Evolutionary conservation across 2,113 vertebrate species (phyloP), one percentile per base, ranked within the genome.

Genomic region (Ariopsis seemanni): DNA sequence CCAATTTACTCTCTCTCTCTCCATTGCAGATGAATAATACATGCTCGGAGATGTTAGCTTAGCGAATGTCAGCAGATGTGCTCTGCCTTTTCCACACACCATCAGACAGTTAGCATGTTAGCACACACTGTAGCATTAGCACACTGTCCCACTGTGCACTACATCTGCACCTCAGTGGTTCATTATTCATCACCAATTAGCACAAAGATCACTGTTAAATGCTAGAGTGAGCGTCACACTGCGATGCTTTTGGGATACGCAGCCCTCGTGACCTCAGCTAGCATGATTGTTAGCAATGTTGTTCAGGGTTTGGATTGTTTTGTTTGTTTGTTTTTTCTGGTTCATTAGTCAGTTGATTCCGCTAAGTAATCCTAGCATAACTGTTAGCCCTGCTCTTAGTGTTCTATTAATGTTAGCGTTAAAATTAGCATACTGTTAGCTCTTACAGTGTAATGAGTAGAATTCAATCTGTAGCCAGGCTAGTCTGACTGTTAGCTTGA

Each of bases 21-120:
- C 62, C 75, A 87, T 85, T 82, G 74, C 30, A 25, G 87, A 90
- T 90, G 83, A 88, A 90, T 90, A 79, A 90, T 85, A 50, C 53
- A 88, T 83, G 78, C 17, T 81, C 27, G 18, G 78, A 20, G 83
- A 82, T 84, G 80, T 85, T 88, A 87, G 82, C 85, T 83, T 89
- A 83, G 83, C 85, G 88, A 82, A 87, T 89, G 88, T 90, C 88
- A 90, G 87, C 87, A 82, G 82, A 86, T 89, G 82, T 82, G 67
- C 77, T 78, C 27, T 52, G 85, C 81, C 71, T 63, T 81, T 55
- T 34, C 42, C 62, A 53, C 78, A 79, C 42, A 55, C 52, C 48
- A 71, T 6, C 1, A 74, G 48, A 30, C 69, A 52, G 80, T 55
- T 85, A 83, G 84, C 85, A 22, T 65, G 72, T 71, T 82, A 74